Base-by-base conservation (phyloP, 1,140 invertebrate genomes). In the Samia ricini region DNA sequence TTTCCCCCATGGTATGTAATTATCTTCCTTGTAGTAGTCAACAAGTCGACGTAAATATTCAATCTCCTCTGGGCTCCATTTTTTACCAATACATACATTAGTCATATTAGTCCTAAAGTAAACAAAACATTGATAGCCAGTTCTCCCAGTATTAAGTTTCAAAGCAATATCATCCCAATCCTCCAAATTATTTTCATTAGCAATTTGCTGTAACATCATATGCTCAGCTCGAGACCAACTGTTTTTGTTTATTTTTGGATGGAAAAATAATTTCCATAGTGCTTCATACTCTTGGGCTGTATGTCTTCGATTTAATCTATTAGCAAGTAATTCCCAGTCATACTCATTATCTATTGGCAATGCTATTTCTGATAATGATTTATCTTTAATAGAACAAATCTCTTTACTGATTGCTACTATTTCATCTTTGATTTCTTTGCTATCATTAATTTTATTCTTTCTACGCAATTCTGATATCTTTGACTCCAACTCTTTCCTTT, bases 201-300 rank as follows among this genome's bases (percentile, higher is more conserved):
- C 93, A 18, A 93, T 78, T 56, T 75, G 65, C 56, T 91, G 75
- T 42, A 95, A 69, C 21, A 74, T 64, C 0, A 71, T 70, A 73
- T 93, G 92, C 79, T 95, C 95, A n/a, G 80, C 72, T 20, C 75
- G 72, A 1, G 80, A 90, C 94, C 94, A 96, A 22, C 81, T 80
- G 4, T 67, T 77, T 65, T 94, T 95, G 59, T 93, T 95, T 15
- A 95, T 91, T 6, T 89, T 73, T 0, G 94, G 95, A 74, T 94
- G 92, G 57, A 95, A 72, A 73, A 93, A 95, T 18, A 93, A 85
- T 60, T 92, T 91, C 95, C 95, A 96, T 76, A 95, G 92, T 5
- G 77, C 52, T 60, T 69, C 61, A 61, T 83, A 88, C 62, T 90
- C 88, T 51, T 77, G 59, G 20, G 85, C 66, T 55, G 61, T 75